Conservation (phyloP, 1,140 invertebrate genomes). For the Oryctes rhinoceros region DNA sequence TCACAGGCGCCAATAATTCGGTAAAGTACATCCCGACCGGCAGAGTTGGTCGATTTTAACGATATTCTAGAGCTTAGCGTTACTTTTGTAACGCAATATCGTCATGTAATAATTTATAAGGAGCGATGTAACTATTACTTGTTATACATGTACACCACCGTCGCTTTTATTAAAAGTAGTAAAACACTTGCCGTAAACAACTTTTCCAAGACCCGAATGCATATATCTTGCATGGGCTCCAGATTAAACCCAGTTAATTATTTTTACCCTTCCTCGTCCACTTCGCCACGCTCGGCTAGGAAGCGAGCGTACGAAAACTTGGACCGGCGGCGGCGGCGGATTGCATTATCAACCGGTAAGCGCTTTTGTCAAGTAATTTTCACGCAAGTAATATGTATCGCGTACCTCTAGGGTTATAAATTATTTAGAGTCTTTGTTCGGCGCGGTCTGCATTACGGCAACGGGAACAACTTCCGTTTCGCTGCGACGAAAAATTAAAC, state of each 20-base stretch:
- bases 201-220: neutral
- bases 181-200: neutral
- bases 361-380: conserved; percentile 10
- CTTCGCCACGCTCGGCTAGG: neutral
- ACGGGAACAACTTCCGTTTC: neutral
- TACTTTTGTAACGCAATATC: too few relatives aligned
- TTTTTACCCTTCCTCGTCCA: neutral
- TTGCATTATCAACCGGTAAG: conserved; percentile 9
- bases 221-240: conserved; percentile 4
- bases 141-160: neutral
- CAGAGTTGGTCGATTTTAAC: too few relatives aligned
- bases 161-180: neutral
- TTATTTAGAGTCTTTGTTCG: neutral
- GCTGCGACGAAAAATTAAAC: neutral
- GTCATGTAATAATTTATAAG: too few relatives aligned
- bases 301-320: neutral
- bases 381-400: neutral
- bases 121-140: neutral
- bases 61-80: too few relatives aligned
- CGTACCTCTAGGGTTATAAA: conserved; percentile 3
- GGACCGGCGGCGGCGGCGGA: neutral
- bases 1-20: too few relatives aligned
- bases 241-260: conserved; percentile 2
- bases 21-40: too few relatives aligned
- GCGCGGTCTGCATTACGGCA: neutral